Conservation (phyloP, 2,113 vertebrate genomes). For the Bostrychus sinensis region DNA sequence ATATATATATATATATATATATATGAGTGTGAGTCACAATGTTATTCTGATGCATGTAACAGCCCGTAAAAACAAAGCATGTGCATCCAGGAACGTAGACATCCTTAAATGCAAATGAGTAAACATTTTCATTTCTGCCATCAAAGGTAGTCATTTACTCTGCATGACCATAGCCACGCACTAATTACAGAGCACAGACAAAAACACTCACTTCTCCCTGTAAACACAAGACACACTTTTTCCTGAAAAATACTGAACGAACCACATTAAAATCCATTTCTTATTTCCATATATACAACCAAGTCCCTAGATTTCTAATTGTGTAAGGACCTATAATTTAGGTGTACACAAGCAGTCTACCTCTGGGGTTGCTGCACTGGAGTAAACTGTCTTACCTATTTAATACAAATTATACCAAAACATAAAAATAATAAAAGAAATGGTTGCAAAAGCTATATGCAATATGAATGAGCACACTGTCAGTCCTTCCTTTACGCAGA, state of each 20-base stretch:
- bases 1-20: neutral
- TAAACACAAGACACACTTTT: constrained; percentile 38
- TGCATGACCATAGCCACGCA: constrained; percentile 38
- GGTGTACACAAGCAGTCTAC: constrained; percentile 29
- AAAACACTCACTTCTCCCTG: constrained; percentile 36
- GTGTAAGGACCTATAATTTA: constrained; percentile 12
- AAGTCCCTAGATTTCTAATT: constrained; percentile 1
- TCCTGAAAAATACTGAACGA: constrained; percentile 20
- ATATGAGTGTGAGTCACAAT: neutral
- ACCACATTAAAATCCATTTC: constrained; percentile 23
- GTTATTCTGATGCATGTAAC: constrained; percentile 17
- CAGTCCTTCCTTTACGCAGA: constrained; percentile 5
- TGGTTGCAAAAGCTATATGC: neutral
- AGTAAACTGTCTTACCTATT: constrained; percentile 38
- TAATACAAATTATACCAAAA: constrained; percentile 23
- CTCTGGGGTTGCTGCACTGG: constrained; percentile 3
- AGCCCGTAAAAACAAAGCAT: constrained; percentile 35
- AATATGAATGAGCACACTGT: constrained; percentile 4
- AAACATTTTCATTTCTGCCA: constrained; percentile 56
- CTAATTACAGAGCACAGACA: constrained; percentile 23
- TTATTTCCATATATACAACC: neutral
- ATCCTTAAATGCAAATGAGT: constrained; percentile 67
- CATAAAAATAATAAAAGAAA: constrained; percentile 45
- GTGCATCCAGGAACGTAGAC: constrained; percentile 20
- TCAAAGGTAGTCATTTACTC: constrained; percentile 63